Base-by-base conservation (phyloP, 92 coral and sea anemone species). In the Pocillopora meandrina region DNA sequence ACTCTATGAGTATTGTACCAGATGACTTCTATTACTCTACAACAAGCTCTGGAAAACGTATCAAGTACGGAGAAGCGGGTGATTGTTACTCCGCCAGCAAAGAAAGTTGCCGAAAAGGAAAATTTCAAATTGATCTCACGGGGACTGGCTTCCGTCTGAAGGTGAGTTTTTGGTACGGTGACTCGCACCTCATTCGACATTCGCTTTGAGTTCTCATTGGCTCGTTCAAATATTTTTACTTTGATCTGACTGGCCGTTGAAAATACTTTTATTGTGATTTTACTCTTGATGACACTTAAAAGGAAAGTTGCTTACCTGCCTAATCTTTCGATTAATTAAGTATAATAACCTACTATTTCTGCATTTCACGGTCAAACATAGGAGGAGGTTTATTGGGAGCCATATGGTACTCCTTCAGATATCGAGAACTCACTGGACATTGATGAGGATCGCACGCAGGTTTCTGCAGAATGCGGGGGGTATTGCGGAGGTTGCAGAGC, bases 401-500 rank as follows among this genome's bases (percentile, higher is more conserved):
- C 87, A 72, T 89, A 91, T 69, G 98, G 98, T 13, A 82, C 82
- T 55, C 98, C 98, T 5, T 85, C 89, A 13, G 90, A 93, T 79
- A 92, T 95, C 76, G 73, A 87, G 73, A 93, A 90, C 60, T 87
- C 89, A 17, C 91, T 93, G 15, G 93, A 93, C 68, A 86, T 92
- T 21, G 85, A 84, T 71, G 90, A 61, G 56, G 90, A 88, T 31
- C 90, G 91, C 10, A 86, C 89, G 10, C 62, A 56, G 42, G 94
- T 93, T 23, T 93, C 85, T 59, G 98, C 94, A 23, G 97, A 91
- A 67, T 95, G 98, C 80, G 98, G 98, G 64, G 98, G 98, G 8
- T 95, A 94, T 82, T 95, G 98, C 87, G 98, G 98, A 19, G 94
- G 93, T 2, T 95, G 98, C 78, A 82, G 86, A 56, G 95, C 98